Conservation (phyloP, 2,797 vertebrate genomes). For the Melanotaenia boesemani region DNA sequence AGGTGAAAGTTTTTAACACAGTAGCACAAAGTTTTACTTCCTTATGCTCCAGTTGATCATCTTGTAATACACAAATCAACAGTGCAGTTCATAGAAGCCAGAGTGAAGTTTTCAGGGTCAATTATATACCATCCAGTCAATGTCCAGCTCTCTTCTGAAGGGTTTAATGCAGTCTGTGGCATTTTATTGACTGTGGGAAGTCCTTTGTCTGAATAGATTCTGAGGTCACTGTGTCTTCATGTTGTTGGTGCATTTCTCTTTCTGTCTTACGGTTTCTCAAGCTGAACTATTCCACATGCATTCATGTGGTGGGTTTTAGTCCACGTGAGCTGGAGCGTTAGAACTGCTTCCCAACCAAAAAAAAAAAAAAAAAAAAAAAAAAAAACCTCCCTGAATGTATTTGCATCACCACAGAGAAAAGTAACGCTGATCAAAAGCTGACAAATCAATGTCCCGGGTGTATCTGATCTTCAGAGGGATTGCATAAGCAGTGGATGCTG, state of each 20-base stretch:
- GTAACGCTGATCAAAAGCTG: not conserved
- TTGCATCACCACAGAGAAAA: not conserved
- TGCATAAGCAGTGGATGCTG: not conserved
- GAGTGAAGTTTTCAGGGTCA: not conserved
- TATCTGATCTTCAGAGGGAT: not conserved
- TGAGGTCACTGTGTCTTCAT: not conserved
- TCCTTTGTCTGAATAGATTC: not conserved
- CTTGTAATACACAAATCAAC: not conserved
- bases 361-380: not conserved
- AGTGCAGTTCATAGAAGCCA: not conserved
- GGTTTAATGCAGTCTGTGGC: not conserved
- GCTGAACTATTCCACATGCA: not conserved
- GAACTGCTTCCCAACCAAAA: not conserved
- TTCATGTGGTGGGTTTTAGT: not conserved
- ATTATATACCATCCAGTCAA: not conserved
- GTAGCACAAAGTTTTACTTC: conserved; percentile 5
- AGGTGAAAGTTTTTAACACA: conserved; percentile 10
- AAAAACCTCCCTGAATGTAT: not conserved
- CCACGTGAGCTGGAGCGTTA: not conserved
- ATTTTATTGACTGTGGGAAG: not conserved
- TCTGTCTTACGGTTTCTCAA: not conserved
- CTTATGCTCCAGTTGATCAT: not conserved
- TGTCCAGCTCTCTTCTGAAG: not conserved
- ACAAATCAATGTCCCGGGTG: not conserved
- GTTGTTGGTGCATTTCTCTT: not conserved